Percentiles rank a stretch among this genome's conserved stretches.
Conservation (phyloP, 2,888 invertebrate genomes). For the Eupithecia subumbrata region DNA sequence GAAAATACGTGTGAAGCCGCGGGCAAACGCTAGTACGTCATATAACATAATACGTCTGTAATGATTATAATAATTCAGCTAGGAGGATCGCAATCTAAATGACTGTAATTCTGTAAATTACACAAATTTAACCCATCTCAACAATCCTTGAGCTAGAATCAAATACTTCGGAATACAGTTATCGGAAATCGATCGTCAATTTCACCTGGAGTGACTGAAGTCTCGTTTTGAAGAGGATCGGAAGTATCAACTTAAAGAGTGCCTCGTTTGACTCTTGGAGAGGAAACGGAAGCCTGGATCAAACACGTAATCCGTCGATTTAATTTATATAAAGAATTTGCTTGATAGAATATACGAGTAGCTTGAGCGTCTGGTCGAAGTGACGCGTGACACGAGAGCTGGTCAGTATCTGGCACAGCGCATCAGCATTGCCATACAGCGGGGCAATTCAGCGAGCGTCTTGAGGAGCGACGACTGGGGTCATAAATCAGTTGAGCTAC, state of each 20-base stretch:
- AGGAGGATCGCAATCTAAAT: background rate
- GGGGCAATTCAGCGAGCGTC: no score
- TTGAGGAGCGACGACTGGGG: no score
- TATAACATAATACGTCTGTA: no score
- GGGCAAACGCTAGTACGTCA: no score
- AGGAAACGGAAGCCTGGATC: background rate
- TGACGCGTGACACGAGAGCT: no score
- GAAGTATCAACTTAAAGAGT: background rate
- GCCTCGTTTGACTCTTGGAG: conserved; percentile 4
- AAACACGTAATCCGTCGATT: background rate
- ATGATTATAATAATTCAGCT: no score
- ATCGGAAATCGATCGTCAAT: conserved; percentile 9
- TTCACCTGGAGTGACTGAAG: background rate
- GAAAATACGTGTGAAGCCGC: no score
- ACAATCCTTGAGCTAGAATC: background rate
- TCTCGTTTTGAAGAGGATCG: background rate
- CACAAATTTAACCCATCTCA: background rate
- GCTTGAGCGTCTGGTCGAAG: no score
- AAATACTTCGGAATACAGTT: conserved; percentile 1
- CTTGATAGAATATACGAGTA: background rate
- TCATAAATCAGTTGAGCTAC: no score
- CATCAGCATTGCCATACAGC: no score
- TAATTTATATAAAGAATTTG: background rate
- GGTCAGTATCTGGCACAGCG: no score
- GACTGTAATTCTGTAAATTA: conserved; percentile 1